A percentile compares a stretch with the other conserved stretches of the same genome.
Conservation (phyloP, 2,797 vertebrate genomes). For the Notolabrus celidotus region DNA sequence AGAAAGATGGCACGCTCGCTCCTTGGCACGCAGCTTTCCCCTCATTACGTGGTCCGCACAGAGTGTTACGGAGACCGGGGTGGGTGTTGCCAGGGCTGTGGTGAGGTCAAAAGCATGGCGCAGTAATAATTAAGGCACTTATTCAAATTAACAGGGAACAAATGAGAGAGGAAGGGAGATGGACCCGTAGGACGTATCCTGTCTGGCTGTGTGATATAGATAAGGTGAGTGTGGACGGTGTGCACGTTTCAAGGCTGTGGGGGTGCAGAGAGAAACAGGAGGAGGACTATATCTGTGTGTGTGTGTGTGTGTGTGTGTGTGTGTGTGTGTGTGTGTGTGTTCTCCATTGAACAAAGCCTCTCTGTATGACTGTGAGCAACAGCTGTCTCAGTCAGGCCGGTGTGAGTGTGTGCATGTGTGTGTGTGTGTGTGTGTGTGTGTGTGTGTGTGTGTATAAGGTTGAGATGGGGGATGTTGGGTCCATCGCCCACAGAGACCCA, state of each 20-base stretch:
- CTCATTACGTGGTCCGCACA: conserved; percentile 63
- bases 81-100: conserved; percentile 56
- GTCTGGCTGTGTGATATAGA: conserved; percentile 61
- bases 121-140: conserved; percentile 74
- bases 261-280: conserved; percentile 55
- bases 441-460: conserved; percentile 10
- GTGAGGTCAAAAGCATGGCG: conserved; percentile 65
- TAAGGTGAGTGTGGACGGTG: conserved; percentile 43
- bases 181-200: conserved; percentile 48
- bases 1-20: conserved; percentile 68
- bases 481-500: conserved; percentile 47
- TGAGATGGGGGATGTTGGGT: conserved; percentile 15
- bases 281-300: conserved; percentile 4
- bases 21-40: conserved; percentile 65
- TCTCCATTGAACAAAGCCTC: conserved; percentile 76
- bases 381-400: conserved; percentile 77
- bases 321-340: conserved; percentile 53
- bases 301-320: conserved; percentile 16
- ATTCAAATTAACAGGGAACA: conserved; percentile 72
- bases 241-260: conserved; percentile 55
- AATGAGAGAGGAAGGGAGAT: conserved; percentile 43
- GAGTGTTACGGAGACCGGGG: conserved; percentile 57
- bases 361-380: conserved; percentile 80
- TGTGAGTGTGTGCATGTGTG: conserved; percentile 32
- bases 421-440: too few species aligned